These are phyloP conservation scores for Hyperoodon ampullatus DNA, from an alignment of 2,113 vertebrate species.

Conservation along the genomic window DNA sequence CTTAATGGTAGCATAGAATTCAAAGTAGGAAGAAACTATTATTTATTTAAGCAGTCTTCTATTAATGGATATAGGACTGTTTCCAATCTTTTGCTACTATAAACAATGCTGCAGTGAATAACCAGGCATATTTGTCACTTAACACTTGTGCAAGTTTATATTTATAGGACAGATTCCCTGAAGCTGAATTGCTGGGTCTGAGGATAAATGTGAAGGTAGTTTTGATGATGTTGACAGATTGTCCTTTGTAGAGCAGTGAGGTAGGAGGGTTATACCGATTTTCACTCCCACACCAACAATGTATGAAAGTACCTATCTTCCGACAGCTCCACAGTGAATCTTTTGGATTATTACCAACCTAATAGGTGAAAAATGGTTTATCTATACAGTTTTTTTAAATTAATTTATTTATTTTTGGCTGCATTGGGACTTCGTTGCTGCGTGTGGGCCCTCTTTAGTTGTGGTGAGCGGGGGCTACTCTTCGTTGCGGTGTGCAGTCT, in stretches of 20 bases:
- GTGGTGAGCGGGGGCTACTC: too few relatives aligned
- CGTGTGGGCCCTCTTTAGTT: too few relatives aligned
- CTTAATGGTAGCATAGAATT: background rate
- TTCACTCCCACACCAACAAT: background rate
- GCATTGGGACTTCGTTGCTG: too few relatives aligned
- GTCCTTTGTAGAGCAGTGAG: background rate
- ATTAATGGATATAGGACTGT: background rate
- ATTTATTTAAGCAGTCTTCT: background rate
- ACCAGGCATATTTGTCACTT: background rate
- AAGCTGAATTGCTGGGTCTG: background rate
- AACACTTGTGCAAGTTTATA: background rate
- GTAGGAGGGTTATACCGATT: background rate
- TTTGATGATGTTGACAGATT: background rate
- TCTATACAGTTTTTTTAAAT: background rate
- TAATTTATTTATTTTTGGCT: too few relatives aligned
- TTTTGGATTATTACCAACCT: background rate
- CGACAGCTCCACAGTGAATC: background rate
- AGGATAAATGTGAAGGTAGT: background rate
- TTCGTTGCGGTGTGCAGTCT: rapidly evolving
- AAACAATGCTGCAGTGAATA: background rate
- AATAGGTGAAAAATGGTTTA: background rate
- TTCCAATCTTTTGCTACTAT: background rate
- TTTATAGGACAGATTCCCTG: background rate
- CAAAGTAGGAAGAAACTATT: background rate
- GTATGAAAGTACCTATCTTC: background rate